A percentile compares a stretch with the other conserved stretches of the same genome.
Evolutionary conservation across 2,797 vertebrate species (phyloP).

Genomic region (Pseudochirops corinnae): DNA sequence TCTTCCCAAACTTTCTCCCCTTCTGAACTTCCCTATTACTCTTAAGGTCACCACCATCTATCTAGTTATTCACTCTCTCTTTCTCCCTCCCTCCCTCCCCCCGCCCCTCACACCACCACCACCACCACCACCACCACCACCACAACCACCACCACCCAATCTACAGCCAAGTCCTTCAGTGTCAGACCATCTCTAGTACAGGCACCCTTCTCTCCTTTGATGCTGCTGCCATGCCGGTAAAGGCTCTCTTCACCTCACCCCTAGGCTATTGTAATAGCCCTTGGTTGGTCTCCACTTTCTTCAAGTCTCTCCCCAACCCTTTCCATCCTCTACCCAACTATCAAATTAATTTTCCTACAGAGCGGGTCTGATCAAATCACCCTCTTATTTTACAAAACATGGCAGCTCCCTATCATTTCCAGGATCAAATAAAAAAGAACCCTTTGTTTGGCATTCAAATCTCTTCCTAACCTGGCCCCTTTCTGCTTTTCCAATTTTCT

Average conservation of each 20-base stretch:
- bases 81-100: too few relatives aligned
- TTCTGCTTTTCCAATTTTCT: background rate
- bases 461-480: background rate
- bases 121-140: too few relatives aligned
- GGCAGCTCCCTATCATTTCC: background rate
- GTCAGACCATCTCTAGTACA: background rate
- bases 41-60: background rate
- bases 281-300: background rate
- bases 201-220: background rate
- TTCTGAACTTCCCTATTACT: background rate
- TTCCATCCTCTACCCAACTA: background rate
- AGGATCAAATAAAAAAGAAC: background rate
- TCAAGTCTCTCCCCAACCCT: too few relatives aligned
- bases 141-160: background rate
- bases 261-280: too few relatives aligned
- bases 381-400: background rate
- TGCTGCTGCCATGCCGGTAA: background rate
- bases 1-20: background rate
- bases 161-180: background rate
- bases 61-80: background rate
- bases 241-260: background rate
- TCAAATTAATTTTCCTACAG: background rate
- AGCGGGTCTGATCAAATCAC: background rate
- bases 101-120: too few relatives aligned
- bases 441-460: background rate